Base-by-base conservation (phyloP, 2,797 vertebrate species). In the Todus mexicanus region DNA sequence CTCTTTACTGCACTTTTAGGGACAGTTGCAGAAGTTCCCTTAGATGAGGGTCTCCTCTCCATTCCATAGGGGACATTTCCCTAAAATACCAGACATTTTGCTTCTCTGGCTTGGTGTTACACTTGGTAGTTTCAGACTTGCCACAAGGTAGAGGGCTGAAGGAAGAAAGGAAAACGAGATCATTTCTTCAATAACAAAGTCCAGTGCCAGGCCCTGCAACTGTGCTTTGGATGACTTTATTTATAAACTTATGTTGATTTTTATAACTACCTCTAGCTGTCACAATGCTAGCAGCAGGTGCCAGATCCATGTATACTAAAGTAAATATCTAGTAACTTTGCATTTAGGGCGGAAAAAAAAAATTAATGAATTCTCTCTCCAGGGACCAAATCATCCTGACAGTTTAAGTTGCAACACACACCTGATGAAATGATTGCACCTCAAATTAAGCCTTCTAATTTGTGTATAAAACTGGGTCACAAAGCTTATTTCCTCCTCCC, bases 371-470 rank as follows among this genome's bases (percentile, higher is more conserved):
- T 87, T 87, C 15, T 78, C 66, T 92, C 86, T 91, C 87, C 1
- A 33, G 89, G 70, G 86, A 87, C 61, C 31, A 16, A 79, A 71
- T 91, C 90, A 93, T 83, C 71, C 78, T 83, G 59, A 38, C 87
- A 94, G 51, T 88, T 71, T 56, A 81, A 87, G 64, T 74, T 94
- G 89, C 40, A 80, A 87, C 42, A 76, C 35, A 68, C 29, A 93
- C 84, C 82, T 91, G 80, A 87, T 84, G 40, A 91, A 89, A 87
- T 87, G 47, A 85, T 87, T 84, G 42, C 68, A 23, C 74, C 33
- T 86, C 87, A 87, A 85, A 92, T 94, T 91, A 94, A 84, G 47
- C 54, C 23, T 87, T 57, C 61, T 87, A 88, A 96, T 94, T 94
- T 93, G 81, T 92, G 37, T 84, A 81, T 80, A 76, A 87, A 96